These are phyloP conservation scores for Noctua pronuba DNA, from an alignment of 2,888 invertebrate species.

Conservation along the genomic window DNA sequence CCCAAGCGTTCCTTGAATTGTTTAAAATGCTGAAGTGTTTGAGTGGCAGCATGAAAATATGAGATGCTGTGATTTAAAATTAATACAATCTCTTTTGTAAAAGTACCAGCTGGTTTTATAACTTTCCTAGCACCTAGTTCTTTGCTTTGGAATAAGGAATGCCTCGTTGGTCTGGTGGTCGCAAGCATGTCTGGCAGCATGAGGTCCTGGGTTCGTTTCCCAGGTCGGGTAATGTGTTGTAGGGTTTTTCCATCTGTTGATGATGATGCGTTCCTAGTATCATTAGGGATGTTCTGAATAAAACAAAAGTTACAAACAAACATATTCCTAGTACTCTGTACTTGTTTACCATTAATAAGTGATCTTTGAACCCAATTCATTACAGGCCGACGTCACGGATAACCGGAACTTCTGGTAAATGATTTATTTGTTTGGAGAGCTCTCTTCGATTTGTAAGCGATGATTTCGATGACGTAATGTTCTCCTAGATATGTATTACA, in stretches of 20 bases:
- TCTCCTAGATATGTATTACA: background rate
- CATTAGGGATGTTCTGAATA: background rate
- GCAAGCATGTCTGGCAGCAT: too few species aligned
- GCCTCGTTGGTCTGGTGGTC: too few species aligned
- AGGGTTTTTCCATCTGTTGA: background rate
- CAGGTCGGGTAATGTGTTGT: too few species aligned
- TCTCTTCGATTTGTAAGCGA: constrained; percentile 24
- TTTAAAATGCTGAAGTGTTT: constrained; percentile 32
- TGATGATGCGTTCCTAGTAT: background rate
- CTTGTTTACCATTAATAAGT: constrained; percentile 22
- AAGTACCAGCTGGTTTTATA: background rate
- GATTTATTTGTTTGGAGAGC: constrained; percentile 42
- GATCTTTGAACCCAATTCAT: constrained; percentile 32
- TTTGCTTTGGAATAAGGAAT: background rate
- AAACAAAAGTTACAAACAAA: constrained; percentile 6
- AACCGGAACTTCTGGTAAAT: constrained; percentile 16
- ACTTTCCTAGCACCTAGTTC: background rate
- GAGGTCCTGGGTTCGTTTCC: too few species aligned
- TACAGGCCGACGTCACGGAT: constrained; percentile 21
- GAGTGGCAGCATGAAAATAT: constrained; percentile 30
- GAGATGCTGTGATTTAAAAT: constrained; percentile 9
- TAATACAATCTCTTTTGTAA: background rate
- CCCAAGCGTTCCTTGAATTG: constrained; percentile 40
- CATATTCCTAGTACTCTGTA: constrained; percentile 3
- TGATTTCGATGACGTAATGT: constrained; percentile 14